phyloP scores from a whole-genome alignment of 2,888 invertebrate species.

The Steinernema carpocapsae region DNA sequence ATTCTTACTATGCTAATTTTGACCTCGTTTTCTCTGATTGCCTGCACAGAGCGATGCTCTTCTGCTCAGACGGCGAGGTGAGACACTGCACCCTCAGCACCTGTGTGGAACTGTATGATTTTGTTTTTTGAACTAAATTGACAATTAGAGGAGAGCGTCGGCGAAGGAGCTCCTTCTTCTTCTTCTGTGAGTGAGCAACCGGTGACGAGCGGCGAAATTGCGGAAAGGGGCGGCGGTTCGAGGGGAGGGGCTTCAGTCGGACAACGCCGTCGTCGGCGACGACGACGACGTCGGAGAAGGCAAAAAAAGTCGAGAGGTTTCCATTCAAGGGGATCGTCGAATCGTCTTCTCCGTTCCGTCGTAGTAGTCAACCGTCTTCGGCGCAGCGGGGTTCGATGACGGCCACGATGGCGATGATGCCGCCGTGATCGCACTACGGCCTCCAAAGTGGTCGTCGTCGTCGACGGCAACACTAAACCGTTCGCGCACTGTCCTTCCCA shows the following conservation, averaged over 20 bases:
- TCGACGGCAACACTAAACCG: slow-evolving; percentile 12
- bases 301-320: slow-evolving; percentile 35
- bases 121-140: slow-evolving; percentile 29
- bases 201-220: slow-evolving; percentile 25
- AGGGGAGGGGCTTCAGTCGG: slow-evolving; percentile 1
- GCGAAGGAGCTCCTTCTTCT: neutral
- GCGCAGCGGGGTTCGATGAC: no score
- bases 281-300: slow-evolving; percentile 1
- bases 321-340: slow-evolving; percentile 32
- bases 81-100: neutral
- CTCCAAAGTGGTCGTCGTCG: neutral
- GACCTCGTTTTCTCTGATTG: slow-evolving; percentile 18
- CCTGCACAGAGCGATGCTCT: no score
- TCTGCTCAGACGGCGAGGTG: neutral
- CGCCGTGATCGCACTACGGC: slow-evolving; percentile 17
- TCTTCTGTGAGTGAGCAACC: slow-evolving; percentile 2
- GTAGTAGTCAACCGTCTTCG: neutral
- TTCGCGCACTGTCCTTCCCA: slow-evolving; percentile 31
- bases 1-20: slow-evolving; percentile 28
- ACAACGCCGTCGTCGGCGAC: neutral
- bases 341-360: slow-evolving; percentile 4
- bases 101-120: neutral
- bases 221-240: slow-evolving; percentile 32
- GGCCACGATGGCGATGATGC: neutral
- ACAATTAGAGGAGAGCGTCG: slow-evolving; percentile 16